These are phyloP conservation scores for Elmis aenea DNA, from an alignment of 2,888 invertebrate genomes.

Conservation along the genomic window DNA sequence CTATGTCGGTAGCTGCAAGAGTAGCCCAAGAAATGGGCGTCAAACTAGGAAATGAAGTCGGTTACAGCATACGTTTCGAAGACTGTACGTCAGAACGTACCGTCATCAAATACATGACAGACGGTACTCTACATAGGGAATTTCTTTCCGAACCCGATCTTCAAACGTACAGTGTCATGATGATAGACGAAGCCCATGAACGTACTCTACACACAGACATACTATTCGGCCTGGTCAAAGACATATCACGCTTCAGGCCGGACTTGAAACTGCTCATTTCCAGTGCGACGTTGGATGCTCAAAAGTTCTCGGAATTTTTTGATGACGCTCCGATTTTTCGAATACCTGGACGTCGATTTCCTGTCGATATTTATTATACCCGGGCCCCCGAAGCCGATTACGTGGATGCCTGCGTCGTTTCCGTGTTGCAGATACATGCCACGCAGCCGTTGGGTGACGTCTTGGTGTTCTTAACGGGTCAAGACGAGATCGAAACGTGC, in stretches of 20 bases:
- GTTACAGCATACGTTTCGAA: constrained; percentile 93
- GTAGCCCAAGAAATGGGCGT: constrained; percentile 97
- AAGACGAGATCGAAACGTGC: constrained; percentile 87
- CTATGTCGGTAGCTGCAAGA: constrained; percentile 98
- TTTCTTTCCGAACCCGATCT: constrained; percentile 97
- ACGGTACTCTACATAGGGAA: constrained; percentile 95
- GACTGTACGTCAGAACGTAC: constrained; percentile 98
- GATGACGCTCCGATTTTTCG: constrained; percentile 97
- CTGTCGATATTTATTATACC: constrained; percentile 98
- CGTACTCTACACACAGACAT: constrained; percentile 97
- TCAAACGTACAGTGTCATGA: constrained; percentile 94
- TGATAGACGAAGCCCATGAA: constrained; percentile 99
- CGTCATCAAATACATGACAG: constrained; percentile 97
- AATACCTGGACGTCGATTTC: constrained; percentile 91
- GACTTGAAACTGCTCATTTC: constrained; percentile 96
- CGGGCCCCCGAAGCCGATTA: constrained; percentile 99
- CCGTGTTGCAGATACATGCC: constrained; percentile 95
- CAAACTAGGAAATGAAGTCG: constrained; percentile 90
- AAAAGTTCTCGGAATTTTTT: constrained; percentile 97
- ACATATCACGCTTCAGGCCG: constrained; percentile 87
- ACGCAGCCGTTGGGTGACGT: constrained; percentile 96
- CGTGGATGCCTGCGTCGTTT: constrained; percentile 96
- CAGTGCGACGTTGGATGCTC: constrained; percentile 95
- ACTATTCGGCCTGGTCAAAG: constrained; percentile 94
- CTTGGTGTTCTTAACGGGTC: constrained; percentile 92